Base-by-base conservation (phyloP, 2,113 vertebrate species). In the Mormoops blainvillei region DNA sequence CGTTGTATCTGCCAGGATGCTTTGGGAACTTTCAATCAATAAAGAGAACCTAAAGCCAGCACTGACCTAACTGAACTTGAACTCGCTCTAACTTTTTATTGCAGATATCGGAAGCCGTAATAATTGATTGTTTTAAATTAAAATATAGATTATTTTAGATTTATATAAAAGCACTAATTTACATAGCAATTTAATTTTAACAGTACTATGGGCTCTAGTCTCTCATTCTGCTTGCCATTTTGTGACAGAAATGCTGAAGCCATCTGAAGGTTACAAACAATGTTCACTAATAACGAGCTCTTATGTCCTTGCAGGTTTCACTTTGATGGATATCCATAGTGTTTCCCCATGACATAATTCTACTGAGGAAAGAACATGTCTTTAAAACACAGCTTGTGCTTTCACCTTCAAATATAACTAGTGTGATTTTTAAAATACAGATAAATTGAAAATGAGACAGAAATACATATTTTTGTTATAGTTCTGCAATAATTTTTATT, bases 281-380 rank as follows among this genome's bases (percentile, higher is more conserved):
- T 96, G 74, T 89, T 97, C 91, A 76, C 56, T 98, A 97, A 98
- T 98, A 97, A 98, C 38, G 41, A 98, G 88, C 90, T 97, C 87
- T 97, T 92, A 90, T 52, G 89, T 97, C 96, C 96, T 98, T 98
- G 93, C 85, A 97, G 97, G 71, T 94, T 97, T 98, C 67, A 95
- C 97, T 98, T 97, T 98, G 96, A 98, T 97, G 92, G 96, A 96
- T 98, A 96, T 95, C 97, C 86, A 4, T 31, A 92, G 94, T 52
- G 97, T 91, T 98, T 98, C 94, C 87, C 67, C 96, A 14, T 96
- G 95, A 97, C 96, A 97, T 73, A 84, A 95, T 84, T 94, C 97
- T 95, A 92, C 77, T n/a, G 94, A 97, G 95, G 45, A 96, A 97
- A 97, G 97, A 93, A 96, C 45, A 96, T 52, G 43, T 97, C 87